These are phyloP conservation scores for Callithrix jacchus DNA, from an alignment of 2,113 vertebrate species.

Conservation along the genomic window DNA sequence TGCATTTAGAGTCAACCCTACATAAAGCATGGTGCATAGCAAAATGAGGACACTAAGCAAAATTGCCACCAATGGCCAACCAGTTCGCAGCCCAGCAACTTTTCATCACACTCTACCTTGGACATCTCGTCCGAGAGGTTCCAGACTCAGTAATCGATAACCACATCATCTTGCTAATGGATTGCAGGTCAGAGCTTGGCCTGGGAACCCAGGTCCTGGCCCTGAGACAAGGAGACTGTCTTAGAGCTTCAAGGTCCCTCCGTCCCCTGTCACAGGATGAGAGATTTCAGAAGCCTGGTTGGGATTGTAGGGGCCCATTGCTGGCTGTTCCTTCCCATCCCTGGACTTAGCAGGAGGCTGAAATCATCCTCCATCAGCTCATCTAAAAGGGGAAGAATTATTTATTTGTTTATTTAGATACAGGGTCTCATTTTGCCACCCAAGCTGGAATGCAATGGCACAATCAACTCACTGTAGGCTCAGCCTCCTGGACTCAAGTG, in stretches of 20 bases:
- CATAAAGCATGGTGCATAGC: accelerated
- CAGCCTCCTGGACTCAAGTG: not conserved
- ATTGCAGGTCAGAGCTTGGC: too few relatives aligned
- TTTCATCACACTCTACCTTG: not conserved
- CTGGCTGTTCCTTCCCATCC: not conserved
- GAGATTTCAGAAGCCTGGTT: too few relatives aligned
- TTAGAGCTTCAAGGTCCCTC: not conserved
- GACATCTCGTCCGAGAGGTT: not conserved
- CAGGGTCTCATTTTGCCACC: not conserved
- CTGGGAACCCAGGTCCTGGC: not conserved
- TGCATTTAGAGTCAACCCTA: not conserved
- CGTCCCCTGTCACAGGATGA: not conserved
- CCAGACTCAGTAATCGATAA: not conserved
- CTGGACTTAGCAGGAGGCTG: not conserved
- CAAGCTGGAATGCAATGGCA: not conserved
- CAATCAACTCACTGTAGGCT: not conserved
- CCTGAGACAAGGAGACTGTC: not conserved
- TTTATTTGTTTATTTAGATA: not conserved
- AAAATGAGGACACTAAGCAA: too few relatives aligned
- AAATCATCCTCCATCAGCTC: not conserved
- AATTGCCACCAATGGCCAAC: too few relatives aligned
- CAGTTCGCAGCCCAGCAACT: not conserved
- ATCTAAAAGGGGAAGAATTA: not conserved
- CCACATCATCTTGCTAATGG: too few relatives aligned
- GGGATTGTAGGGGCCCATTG: not conserved